A percentile compares a stretch with the other conserved stretches of the same genome.
These are phyloP conservation scores for Heloderma charlesbogerti DNA, from an alignment of 2,113 vertebrate species.

Conservation along the genomic window DNA sequence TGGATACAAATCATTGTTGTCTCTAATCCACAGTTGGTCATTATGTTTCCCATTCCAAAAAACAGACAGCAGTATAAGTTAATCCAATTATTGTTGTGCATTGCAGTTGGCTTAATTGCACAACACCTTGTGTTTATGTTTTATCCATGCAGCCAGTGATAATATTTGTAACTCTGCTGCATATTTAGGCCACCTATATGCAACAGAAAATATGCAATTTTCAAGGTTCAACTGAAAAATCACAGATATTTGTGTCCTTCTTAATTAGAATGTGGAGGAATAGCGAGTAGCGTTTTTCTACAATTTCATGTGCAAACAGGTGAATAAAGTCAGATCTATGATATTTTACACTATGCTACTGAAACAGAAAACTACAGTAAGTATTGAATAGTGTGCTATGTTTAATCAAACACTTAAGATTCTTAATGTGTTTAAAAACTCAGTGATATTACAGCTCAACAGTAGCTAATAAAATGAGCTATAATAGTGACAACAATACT, in stretches of 20 bases:
- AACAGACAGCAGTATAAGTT: neutral
- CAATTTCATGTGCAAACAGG: neutral
- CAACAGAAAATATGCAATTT: neutral
- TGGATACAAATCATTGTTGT: neutral
- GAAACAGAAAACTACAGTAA: neutral
- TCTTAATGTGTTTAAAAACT: constrained; percentile 17
- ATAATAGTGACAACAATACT: constrained; percentile 35
- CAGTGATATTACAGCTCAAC: constrained; percentile 20
- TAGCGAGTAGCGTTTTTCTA: neutral
- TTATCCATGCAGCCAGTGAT: too few relatives aligned
- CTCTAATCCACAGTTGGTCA: neutral
- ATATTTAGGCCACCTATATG: too few relatives aligned
- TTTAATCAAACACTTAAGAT: constrained; percentile 25
- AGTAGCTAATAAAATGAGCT: constrained; percentile 31
- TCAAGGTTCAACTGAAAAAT: neutral
- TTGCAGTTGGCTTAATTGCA: neutral
- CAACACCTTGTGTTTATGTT: neutral
- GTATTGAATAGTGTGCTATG: constrained; percentile 8
- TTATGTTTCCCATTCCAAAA: neutral
- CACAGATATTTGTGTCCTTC: neutral
- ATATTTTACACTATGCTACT: neutral
- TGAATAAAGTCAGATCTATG: neutral
- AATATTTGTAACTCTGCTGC: neutral
- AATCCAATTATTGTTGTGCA: neutral
- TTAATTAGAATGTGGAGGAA: neutral